These are phyloP conservation scores for Scaeva pyrastri DNA, from an alignment of 2,888 invertebrate species.

Conservation along the genomic window DNA sequence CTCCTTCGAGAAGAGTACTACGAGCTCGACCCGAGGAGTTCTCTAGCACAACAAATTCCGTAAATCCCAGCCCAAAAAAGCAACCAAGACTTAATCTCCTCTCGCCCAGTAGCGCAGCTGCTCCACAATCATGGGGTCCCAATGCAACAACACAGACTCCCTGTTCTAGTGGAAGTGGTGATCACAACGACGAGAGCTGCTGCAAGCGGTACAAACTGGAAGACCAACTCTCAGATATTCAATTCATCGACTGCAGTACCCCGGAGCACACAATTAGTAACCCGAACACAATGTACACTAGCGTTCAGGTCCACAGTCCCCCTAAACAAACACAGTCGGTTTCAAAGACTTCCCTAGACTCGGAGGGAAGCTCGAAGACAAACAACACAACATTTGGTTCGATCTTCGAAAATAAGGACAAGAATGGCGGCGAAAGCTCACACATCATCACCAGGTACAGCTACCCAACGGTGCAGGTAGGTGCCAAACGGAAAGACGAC, in stretches of 20 bases:
- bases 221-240: constrained; percentile 91
- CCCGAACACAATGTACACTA: constrained; percentile 81
- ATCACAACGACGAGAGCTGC: constrained; percentile 84
- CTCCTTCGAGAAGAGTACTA: constrained; percentile 84
- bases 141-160: constrained; percentile 42
- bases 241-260: constrained; percentile 92
- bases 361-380: constrained; percentile 49
- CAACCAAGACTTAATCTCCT: constrained; percentile 85
- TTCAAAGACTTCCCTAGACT: constrained; percentile 76
- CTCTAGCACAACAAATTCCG: constrained; percentile 85
- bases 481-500: constrained; percentile 82
- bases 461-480: constrained; percentile 83
- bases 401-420: constrained; percentile 76
- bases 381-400: constrained; percentile 76
- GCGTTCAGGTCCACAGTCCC: constrained; percentile 83
- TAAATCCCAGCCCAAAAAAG: constrained; percentile 87
- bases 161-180: constrained; percentile 52
- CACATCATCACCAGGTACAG: constrained; percentile 80
- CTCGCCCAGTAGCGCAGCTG: constrained; percentile 81
- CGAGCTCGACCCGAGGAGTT: constrained; percentile 86
- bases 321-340: constrained; percentile 79
- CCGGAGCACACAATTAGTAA: constrained; percentile 86
- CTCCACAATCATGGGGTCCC: constrained; percentile 69
- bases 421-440: constrained; percentile 66
- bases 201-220: constrained; percentile 90